A percentile compares a stretch with the other conserved stretches of the same genome.
Conservation (phyloP, 2,888 invertebrate genomes). For the Plebejus anna region DNA sequence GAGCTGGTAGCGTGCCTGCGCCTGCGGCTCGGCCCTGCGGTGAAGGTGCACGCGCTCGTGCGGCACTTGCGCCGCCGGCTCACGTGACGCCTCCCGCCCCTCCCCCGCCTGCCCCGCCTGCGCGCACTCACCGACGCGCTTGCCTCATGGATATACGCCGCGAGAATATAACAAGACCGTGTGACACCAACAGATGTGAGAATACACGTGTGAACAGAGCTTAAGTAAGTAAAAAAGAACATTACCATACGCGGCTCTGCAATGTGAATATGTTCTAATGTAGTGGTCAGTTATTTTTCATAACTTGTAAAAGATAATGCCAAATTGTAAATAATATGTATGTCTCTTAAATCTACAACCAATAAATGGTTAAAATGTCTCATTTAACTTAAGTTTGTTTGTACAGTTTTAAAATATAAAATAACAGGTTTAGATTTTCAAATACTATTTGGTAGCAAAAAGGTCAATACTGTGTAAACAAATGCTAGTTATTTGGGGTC, state of each 20-base stretch:
- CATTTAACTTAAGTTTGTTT: neutral
- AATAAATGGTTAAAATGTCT: neutral
- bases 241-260: too few relatives aligned
- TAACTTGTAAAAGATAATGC: neutral
- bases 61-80: constrained; percentile 51
- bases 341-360: neutral
- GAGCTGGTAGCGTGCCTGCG: constrained; percentile 88
- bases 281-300: neutral
- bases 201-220: neutral
- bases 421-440: neutral
- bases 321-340: neutral
- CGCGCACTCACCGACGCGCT: constrained; percentile 35
- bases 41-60: constrained; percentile 82
- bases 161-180: constrained; percentile 10
- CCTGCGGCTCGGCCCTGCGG: constrained; percentile 90
- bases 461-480: neutral
- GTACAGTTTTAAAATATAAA: neutral
- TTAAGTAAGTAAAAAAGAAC: neutral
- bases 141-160: constrained; percentile 29
- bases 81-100: constrained; percentile 36
- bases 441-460: neutral
- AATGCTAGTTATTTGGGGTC: neutral
- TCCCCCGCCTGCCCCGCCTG: constrained; percentile 31
- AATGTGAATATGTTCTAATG: constrained; percentile 1
- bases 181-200: neutral